Percentiles rank a stretch among this genome's conserved stretches.
phyloP scores from a whole-genome alignment of 92 coral and sea anemone genomes.

The Siderastrea radians region DNA sequence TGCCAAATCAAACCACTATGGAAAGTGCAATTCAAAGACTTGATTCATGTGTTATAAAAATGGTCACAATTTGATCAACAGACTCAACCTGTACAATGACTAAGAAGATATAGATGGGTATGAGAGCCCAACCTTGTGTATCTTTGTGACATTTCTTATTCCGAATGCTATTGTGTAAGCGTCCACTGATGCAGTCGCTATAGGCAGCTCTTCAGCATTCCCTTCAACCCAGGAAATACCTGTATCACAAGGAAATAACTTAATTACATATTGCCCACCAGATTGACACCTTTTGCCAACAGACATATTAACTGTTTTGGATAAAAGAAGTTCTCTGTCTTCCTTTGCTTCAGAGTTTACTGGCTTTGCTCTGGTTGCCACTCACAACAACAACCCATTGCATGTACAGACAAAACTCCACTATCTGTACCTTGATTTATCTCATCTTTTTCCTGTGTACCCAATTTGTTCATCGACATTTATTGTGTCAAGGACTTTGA shows the following conservation, averaged over 20 bases:
- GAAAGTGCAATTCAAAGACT: too few relatives aligned
- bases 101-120: not conserved
- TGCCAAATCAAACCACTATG: too few relatives aligned
- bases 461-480: too few relatives aligned
- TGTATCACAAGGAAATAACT: not conserved
- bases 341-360: not conserved
- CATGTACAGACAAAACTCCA: too few relatives aligned
- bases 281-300: not conserved
- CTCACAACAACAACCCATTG: not conserved
- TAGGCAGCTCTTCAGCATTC: constrained; percentile 94
- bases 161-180: constrained; percentile 98
- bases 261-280: not conserved
- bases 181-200: constrained; percentile 85
- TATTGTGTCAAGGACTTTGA: too few relatives aligned
- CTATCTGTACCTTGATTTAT: too few relatives aligned
- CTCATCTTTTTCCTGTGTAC: too few relatives aligned
- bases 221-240: constrained; percentile 95
- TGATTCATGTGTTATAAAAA: too few relatives aligned
- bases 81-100: not conserved
- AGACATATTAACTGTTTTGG: not conserved
- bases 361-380: not conserved
- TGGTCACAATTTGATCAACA: not conserved
- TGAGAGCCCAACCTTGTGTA: constrained; percentile 73
- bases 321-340: not conserved
- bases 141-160: constrained; percentile 94